Evolutionary conservation across 2,113 vertebrate genomes (phyloP).

Genomic region (Irena cyanogastra): DNA sequence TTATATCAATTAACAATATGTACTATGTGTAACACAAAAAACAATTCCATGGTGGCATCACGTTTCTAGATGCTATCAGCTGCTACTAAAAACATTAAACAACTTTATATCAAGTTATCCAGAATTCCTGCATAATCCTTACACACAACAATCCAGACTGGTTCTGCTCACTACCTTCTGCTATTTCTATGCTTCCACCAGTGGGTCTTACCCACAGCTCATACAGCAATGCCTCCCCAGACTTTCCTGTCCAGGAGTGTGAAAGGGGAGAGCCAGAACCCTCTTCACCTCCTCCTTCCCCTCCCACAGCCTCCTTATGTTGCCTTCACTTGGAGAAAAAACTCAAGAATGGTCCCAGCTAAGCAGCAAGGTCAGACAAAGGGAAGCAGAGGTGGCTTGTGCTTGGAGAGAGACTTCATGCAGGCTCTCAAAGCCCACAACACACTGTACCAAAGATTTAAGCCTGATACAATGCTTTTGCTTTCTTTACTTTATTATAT

Average conservation of each 20-base stretch:
- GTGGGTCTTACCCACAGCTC: background rate
- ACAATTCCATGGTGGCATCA: background rate
- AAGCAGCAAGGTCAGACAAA: background rate
- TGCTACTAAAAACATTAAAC: background rate
- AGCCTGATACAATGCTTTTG: background rate
- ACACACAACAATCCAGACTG: too few relatives aligned
- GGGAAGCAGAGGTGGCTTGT: background rate
- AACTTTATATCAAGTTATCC: background rate
- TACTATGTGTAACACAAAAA: background rate
- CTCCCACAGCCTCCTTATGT: fast-evolving
- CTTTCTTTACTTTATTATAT: background rate
- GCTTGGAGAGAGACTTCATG: background rate
- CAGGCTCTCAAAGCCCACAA: background rate
- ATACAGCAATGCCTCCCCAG: background rate
- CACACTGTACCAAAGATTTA: background rate
- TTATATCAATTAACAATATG: background rate
- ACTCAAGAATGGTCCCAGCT: background rate
- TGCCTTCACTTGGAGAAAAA: background rate
- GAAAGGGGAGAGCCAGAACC: background rate
- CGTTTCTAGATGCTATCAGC: background rate
- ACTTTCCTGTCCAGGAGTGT: background rate
- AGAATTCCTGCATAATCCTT: background rate
- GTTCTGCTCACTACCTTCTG: background rate
- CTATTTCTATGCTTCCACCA: background rate
- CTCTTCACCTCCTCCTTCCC: background rate